Conservation (phyloP, 2,888 invertebrate genomes). For the Drosophila nr. perissopoda region DNA sequence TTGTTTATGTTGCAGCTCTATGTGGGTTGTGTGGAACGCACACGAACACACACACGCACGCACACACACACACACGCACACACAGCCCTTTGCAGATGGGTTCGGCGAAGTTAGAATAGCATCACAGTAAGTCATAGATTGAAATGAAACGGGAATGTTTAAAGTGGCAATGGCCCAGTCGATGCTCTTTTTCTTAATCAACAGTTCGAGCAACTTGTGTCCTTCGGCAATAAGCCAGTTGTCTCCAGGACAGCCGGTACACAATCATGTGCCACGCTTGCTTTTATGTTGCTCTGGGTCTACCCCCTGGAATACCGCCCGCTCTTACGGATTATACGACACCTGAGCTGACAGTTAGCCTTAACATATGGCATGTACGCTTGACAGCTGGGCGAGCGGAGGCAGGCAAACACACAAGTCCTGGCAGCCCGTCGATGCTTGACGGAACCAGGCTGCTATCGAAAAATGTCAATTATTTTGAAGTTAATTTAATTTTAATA, state of each 20-base stretch:
- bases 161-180: neutral
- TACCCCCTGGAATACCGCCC: neutral
- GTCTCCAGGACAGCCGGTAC: neutral
- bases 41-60: slow-evolving; percentile 11
- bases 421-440: neutral
- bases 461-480: neutral
- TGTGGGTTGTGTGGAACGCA: slow-evolving; percentile 40
- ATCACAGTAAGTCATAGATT: neutral
- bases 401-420: neutral
- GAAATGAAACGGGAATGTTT: neutral
- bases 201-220: neutral
- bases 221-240: neutral
- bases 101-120: neutral
- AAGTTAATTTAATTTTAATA: neutral
- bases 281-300: neutral
- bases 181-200: neutral
- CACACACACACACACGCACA: neutral
- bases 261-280: neutral
- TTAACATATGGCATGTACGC: neutral
- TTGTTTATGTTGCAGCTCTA: slow-evolving; percentile 51
- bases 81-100: neutral
- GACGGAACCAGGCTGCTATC: neutral
- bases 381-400: neutral
- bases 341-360: neutral
- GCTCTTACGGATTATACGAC: neutral